Base-by-base conservation (phyloP, 92 coral and sea anemone species). In the Phenganax subtilis region DNA sequence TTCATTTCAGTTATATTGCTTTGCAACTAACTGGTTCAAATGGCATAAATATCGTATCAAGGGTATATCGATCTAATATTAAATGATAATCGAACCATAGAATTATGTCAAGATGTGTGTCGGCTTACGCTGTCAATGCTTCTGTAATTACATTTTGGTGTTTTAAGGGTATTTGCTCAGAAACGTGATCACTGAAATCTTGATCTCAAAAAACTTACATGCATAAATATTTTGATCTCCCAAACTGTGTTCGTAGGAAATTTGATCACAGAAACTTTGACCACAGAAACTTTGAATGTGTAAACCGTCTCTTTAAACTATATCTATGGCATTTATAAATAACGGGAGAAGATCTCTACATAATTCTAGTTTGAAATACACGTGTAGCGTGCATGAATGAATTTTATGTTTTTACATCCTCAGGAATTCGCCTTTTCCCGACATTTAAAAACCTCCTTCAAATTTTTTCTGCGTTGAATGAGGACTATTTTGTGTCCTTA, bases 331-430 rank as follows among this genome's bases (percentile, higher is more conserved):
- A 60, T 47, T 31, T 59, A n/a, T 2, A 10, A 62, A 12, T 31
- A 52, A 61, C 74, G 57, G 69, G 61, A 55, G 54, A 60, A 51
- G 12, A 63, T 63, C 83, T 31, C 54, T 30, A 54, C 68, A 60
- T 59, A 59, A 52, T 54, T 64, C 16, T 79, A 79, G 74, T 77
- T 25, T 31, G 57, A 59, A 63, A 61, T 52, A n/a, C 27, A 29
- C 60, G 12, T 57, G 83, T 68, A 79, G 65, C 5, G 47, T 9
- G 74, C 83, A 65, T 51, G 83, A 29, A 62, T 79, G 62, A 65
- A 79, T 79, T 64, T 65, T 12, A 10, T 79, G 83, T 64, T 60
- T 16, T 60, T 61, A 61, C 83, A 79, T 79, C 83, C 83, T 63
- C 83, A 79, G 83, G 83, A 79, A 79, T 79, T 79, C 54, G 62